Percentiles rank a stretch among this genome's conserved stretches.
Evolutionary conservation across 1,140 invertebrate species (phyloP).

Genomic region (Leguminivora glycinivorella): DNA sequence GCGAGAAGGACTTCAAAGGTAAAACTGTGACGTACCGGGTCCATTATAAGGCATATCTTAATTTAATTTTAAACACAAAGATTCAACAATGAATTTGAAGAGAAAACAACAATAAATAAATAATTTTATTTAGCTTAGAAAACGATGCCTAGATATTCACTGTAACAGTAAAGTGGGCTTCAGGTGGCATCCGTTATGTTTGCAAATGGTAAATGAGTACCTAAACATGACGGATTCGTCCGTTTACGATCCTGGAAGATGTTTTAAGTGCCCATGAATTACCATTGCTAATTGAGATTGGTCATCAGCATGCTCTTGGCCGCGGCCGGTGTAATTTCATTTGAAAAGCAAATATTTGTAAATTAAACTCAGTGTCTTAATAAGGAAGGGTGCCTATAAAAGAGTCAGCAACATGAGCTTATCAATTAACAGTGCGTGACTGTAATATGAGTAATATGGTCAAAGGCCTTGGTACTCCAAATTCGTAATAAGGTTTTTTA

Average conservation of each 20-base stretch:
- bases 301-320: not conserved
- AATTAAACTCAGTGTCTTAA: not conserved
- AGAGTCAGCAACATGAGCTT: not conserved
- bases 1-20: slow-evolving; percentile 40
- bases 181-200: too few relatives aligned
- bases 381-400: slow-evolving; percentile 3
- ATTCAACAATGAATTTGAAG: too few relatives aligned
- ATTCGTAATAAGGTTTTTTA: too few relatives aligned
- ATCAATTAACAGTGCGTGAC: slow-evolving; percentile 3
- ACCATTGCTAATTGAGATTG: slow-evolving; percentile 7
- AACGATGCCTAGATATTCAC: too few relatives aligned
- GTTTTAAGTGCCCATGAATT: not conserved
- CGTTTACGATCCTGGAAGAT: not conserved
- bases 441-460: not conserved
- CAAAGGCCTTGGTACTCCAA: not conserved
- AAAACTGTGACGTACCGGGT: not conserved
- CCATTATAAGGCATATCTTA: too few relatives aligned
- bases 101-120: too few relatives aligned
- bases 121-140: too few relatives aligned
- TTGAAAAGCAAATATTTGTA: slow-evolving; percentile 5
- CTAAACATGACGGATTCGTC: not conserved
- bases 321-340: not conserved
- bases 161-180: too few relatives aligned
- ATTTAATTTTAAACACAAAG: too few relatives aligned
- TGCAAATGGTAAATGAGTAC: not conserved